These are phyloP conservation scores for Masnerella sp. DNA, from an alignment of 2,888 invertebrate species.

Conservation along the genomic window DNA sequence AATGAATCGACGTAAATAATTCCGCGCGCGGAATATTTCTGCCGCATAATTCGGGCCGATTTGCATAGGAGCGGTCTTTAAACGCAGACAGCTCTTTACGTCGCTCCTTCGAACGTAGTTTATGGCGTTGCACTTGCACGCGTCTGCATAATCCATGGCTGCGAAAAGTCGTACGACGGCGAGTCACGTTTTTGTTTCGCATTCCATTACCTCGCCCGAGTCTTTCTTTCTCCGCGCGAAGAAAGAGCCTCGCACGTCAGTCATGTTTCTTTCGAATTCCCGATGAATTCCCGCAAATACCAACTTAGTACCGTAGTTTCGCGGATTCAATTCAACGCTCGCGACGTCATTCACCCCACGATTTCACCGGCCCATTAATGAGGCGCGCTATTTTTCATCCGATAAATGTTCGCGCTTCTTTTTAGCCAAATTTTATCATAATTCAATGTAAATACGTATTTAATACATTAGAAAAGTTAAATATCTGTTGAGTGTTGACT, in stretches of 20 bases:
- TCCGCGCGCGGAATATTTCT: conserved; percentile 16
- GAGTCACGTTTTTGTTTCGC: conserved; percentile 58
- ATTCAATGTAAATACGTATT: conserved; percentile 4
- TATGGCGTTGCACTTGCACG: conserved; percentile 47
- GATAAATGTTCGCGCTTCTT: background rate
- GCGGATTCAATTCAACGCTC: conserved; percentile 34
- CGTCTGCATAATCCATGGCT: conserved; percentile 55
- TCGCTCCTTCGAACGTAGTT: conserved; percentile 42
- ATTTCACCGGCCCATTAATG: conserved; percentile 32
- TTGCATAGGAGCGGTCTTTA: conserved; percentile 37
- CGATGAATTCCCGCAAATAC: conserved; percentile 36
- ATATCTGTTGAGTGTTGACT: no score
- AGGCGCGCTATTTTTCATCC: conserved; percentile 22
- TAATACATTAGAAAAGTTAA: background rate
- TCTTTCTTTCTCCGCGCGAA: conserved; percentile 37
- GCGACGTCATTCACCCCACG: background rate
- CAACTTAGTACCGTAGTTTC: conserved; percentile 39
- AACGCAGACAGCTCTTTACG: conserved; percentile 52
- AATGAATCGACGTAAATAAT: conserved; percentile 16
- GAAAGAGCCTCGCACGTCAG: conserved; percentile 44
- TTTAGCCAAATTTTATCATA: conserved; percentile 3
- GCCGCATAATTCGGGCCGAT: conserved; percentile 18
- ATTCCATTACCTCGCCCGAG: conserved; percentile 46
- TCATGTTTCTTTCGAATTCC: conserved; percentile 39
- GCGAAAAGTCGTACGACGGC: conserved; percentile 38